phyloP scores from a whole-genome alignment of 1,140 invertebrate species.

The Aphelenchoides avenae region DNA sequence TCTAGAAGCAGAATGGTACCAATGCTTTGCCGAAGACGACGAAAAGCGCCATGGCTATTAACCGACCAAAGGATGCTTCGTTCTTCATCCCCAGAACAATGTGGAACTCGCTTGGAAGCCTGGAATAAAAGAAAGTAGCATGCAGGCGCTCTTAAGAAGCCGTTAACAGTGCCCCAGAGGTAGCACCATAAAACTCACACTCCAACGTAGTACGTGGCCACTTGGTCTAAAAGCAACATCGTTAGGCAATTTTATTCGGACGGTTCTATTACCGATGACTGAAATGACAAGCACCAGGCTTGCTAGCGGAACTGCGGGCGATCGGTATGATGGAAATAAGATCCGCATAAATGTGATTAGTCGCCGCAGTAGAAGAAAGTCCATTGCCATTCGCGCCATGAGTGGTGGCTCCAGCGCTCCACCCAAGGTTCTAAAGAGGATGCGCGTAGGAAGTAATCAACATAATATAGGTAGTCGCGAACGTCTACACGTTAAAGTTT shows the following conservation, averaged over 20 bases:
- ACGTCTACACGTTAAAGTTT: no score
- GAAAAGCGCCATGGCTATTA: constrained; percentile 33
- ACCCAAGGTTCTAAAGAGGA: no score
- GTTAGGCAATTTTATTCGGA: constrained; percentile 12
- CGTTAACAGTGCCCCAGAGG: neutral
- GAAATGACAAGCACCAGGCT: constrained; percentile 37
- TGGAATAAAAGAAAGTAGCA: no score
- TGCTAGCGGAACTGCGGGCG: constrained; percentile 24
- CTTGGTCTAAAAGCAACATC: constrained; percentile 42
- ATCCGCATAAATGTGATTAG: constrained; percentile 20
- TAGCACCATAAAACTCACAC: constrained; percentile 18
- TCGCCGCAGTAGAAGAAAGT: constrained; percentile 21
- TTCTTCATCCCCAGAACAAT: constrained; percentile 36
- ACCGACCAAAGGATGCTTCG: constrained; percentile 31
- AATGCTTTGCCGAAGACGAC: constrained; percentile 40
- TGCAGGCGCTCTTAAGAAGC: constrained; percentile 4
- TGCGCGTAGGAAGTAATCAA: no score
- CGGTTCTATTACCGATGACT: constrained; percentile 21
- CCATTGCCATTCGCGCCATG: constrained; percentile 18
- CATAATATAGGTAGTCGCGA: no score
- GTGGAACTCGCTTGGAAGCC: no score
- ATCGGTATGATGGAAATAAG: constrained; percentile 32
- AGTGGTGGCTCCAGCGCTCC: no score
- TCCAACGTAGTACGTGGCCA: constrained; percentile 48
- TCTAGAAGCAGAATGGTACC: constrained; percentile 18